A percentile compares a stretch with the other conserved stretches of the same genome.
phyloP scores from a whole-genome alignment of 2,888 invertebrate species.

The Mycogona germanica region DNA sequence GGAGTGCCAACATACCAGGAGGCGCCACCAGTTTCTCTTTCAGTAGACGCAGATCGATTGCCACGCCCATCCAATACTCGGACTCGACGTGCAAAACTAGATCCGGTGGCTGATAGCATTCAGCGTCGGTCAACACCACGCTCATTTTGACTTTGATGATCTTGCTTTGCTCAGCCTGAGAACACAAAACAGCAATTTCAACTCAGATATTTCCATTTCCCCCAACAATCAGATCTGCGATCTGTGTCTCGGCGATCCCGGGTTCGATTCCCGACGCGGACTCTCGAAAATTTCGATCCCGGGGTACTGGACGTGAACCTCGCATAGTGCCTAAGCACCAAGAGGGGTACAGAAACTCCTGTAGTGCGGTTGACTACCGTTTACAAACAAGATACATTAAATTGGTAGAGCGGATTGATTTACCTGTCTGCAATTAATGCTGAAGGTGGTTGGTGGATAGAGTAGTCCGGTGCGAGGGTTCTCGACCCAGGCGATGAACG shows the following conservation, averaged over 20 bases:
- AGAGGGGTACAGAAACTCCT: too few species aligned
- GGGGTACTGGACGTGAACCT: too few species aligned
- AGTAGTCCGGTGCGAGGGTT: background rate
- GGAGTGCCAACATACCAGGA: background rate
- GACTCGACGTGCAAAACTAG: constrained; percentile 2
- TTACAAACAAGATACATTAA: background rate
- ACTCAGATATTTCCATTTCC: background rate
- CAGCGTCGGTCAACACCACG: background rate
- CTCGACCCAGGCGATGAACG: background rate
- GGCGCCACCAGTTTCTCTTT: background rate
- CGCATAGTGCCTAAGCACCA: too few species aligned
- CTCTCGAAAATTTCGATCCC: too few species aligned
- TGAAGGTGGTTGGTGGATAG: background rate
- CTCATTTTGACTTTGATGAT: background rate
- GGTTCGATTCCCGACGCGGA: too few species aligned
- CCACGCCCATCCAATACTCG: background rate
- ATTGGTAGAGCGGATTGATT: background rate
- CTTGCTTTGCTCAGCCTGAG: background rate
- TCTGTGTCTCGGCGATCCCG: too few species aligned
- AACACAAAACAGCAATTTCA: background rate
- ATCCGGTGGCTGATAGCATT: background rate
- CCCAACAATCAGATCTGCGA: background rate
- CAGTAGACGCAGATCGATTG: background rate
- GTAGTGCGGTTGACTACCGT: too few species aligned
- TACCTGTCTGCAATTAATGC: background rate